Base-by-base conservation (phyloP, 2,113 vertebrate species). In the Eolophus roseicapilla region DNA sequence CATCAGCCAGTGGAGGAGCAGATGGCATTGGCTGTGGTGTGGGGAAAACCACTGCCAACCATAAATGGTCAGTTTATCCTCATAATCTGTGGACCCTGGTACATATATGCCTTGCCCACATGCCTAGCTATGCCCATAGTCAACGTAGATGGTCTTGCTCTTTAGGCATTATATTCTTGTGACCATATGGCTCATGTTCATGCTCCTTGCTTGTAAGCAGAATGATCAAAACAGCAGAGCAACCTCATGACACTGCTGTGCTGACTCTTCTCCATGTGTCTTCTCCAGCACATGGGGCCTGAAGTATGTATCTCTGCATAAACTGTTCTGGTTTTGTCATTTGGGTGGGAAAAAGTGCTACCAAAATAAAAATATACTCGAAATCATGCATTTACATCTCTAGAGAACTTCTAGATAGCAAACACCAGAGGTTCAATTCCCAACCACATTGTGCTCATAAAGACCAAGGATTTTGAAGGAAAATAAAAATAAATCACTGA, bases 1-100 rank as follows among this genome's bases (percentile, higher is more conserved):
- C 33, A 73, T 55, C 49, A 77, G 41, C 18, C 43, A n/a, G 47
- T 4, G 14, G 19, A 27, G 33, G 39, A 86, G 52, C 29, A 92
- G 68, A 24, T 1, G 6, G 46, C 15, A 59, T 1, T 6, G 31
- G 18, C 33, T 1, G 1, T n/a, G 13, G 6, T 49, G 17, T 1
- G 2, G 13, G 7, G 57, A 44, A 37, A 55, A 46, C 17, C 19
- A 6, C 6, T 35, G n/a, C 24, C 53, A 86, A 37, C 3, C 46
- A 44, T 31, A 13, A 88, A 18, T 11, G 11, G 19, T 80, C 35
- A 33, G 9, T 39, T 13, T 59, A 47, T 63, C 44, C 14, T 78
- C 43, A 39, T 39, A 23, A 68, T 35, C 18, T 44, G 4, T 21
- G 33, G 47, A 53, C 6, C 7, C 49, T 53, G 33, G 16, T 53